Base-by-base conservation (phyloP, 2,113 vertebrate genomes). In the Pardalotus punctatus region DNA sequence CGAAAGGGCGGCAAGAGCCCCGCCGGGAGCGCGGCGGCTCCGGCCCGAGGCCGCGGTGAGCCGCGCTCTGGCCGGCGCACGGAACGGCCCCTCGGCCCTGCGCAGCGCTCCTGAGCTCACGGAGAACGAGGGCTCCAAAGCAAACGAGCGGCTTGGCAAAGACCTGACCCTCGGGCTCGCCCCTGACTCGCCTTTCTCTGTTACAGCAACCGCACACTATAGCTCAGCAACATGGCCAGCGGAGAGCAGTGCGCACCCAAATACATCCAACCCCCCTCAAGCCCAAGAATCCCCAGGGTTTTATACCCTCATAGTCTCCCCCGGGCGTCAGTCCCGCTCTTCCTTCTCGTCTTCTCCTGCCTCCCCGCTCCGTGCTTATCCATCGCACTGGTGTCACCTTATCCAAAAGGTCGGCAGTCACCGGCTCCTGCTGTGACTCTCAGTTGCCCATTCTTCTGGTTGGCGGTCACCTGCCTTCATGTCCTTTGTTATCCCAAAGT, bases 211-310 rank as follows among this genome's bases (percentile, higher is more conserved):
- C 40, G 2, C 78, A 4, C 8, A 1, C 17, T 6, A 5, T 0
- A 38, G 56, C 36, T 66, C 67, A 4, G 5, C 62, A 9, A 0
- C 11, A 1, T 0, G 16, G 53, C 13, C 24, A 9, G 31, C 8
- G 0, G 28, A 38, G 36, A 36, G n/a, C 2, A 10, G 12, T 0
- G 7, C 1, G 4, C 40, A 8, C 23, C 24, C 47, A 62, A 14
- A 62, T 2, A 11, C 15, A 42, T 9, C 31, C 71, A 20, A 74
- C 13, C 2, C 6, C 66, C 11, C 11, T n/a, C 43, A 23, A 50
- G 14, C 50, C 33, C 23, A 50, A 65, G 36, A 38, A 24, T 14
- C 20, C 12, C 15, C 12, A 6, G 19, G 15, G 9, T 24, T 60
- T 74, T 45, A 21, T 4, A 58, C 2, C 15, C 19, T 51, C 33